Base-by-base conservation (phyloP, 2,888 invertebrate genomes). In the Linnaemya vulpina region DNA sequence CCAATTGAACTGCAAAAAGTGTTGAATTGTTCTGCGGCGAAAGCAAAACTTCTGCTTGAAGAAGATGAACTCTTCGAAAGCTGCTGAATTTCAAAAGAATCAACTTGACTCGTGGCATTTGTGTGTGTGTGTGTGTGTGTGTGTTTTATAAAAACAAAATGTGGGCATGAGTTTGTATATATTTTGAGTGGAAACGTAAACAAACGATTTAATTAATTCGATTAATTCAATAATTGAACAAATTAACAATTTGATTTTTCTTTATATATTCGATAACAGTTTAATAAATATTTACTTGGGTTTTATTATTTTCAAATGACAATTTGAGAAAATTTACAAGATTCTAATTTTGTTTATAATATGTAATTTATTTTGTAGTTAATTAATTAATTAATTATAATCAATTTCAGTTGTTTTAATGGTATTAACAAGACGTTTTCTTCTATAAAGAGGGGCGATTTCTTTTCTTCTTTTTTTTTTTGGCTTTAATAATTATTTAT, bases 391-490 rank as follows among this genome's bases (percentile, higher is more conserved):
- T 63, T 30, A n/a, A n/a, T 30, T 62, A 22, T 62, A 62, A 46
- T 77, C 53, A 71, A 35, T 79, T 65, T 78, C 73, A 9, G 60
- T 71, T 55, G 51, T 17, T 74, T 75, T 74, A 81, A 85, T 85
- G 82, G 74, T 85, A 85, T 85, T 85, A 85, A 82, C 85, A 85
- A 81, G 82, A 82, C 75, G 51, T 78, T 30, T 60, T 71, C 22
- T 78, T 79, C 67, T 79, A 70, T 51, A 7, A 49, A 43, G 46
- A 20, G 63, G 53, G 49, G 46, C 20, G 35, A 55, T 3, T 40
- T 68, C 43, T 73, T 73, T 11, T 15, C 53, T 67, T 75, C n/a
- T n/a, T 46, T 30, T 40, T 62, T 20, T n/a, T n/a, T n/a, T n/a
- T n/a, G n/a, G n/a, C n/a, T n/a, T n/a, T n/a, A n/a, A n/a, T n/a